phyloP scores from a whole-genome alignment of 2,113 vertebrate species.

The Sturnira hondurensis region DNA sequence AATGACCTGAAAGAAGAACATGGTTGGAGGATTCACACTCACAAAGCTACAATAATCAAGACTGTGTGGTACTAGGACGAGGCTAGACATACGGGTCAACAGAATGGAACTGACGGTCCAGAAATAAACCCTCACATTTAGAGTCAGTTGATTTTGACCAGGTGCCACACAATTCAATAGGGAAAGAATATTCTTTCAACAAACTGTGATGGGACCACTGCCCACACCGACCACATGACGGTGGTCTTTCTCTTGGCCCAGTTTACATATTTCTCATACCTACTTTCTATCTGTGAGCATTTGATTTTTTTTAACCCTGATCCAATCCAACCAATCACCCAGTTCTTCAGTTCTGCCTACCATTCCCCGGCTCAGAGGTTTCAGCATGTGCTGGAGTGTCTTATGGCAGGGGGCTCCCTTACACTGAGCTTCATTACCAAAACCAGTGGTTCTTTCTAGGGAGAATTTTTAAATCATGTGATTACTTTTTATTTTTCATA shows the following conservation, averaged over 20 bases:
- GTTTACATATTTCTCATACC: not conserved
- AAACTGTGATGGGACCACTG: not conserved
- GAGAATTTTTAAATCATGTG: not conserved
- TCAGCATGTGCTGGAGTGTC: not conserved
- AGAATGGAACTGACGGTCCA: not conserved
- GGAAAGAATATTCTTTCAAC: not conserved
- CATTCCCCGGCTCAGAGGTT: not conserved
- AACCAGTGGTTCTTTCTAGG: not conserved
- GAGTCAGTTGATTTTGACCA: not conserved
- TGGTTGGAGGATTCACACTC: not conserved
- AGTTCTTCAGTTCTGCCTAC: not conserved
- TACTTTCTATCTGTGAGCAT: not conserved
- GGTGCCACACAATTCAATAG: not conserved
- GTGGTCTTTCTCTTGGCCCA: not conserved
- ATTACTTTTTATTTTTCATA: slow-evolving; percentile 23
- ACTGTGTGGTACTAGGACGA: not conserved
- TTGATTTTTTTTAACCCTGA: not conserved
- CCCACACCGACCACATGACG: not conserved
- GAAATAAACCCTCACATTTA: not conserved
- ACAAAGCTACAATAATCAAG: not conserved
- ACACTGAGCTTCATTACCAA: not conserved
- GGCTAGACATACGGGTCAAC: not conserved
- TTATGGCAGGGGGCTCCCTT: not conserved
- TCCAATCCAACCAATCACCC: not conserved
- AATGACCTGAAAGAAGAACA: not conserved